Evolutionary conservation across 1,140 invertebrate species (phyloP), one percentile per base, ranked within the genome.

Genomic region (Chionoecetes opilio): DNA sequence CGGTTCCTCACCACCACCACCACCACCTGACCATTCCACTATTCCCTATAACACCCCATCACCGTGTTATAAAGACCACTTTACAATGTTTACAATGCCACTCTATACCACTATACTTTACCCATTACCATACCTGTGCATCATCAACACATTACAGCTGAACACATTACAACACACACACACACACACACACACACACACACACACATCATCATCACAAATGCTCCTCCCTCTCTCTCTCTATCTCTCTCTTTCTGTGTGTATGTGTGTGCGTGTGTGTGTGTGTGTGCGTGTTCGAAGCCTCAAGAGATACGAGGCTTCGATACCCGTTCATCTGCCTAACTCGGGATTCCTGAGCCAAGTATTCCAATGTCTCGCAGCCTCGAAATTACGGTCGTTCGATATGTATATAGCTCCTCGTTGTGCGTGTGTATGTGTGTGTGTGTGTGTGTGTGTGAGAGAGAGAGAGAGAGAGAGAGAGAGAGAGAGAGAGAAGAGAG

Each of bases 191-290:
- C 34, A 88, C 35, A 34, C 34, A 88, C 21, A 11, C 5, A 26
- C 35, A 38, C 6, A 88, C 35, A 88, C 26, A 88, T 38, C n/a
- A 6, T 5, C 34, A 88, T 38, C 29, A n/a, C 35, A 88, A 9
- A 88, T 34, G n/a, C n/a, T n/a, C n/a, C n/a, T n/a, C n/a, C n/a
- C n/a, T n/a, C n/a, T n/a, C n/a, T n/a, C n/a, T n/a, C n/a, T n/a
- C n/a, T 91, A 41, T 91, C 41, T 91, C 63, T 84, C 21, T 37
- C 87, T 84, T 6, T 84, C 32, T 3, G 84, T 86, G 84, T 86
- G 84, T 86, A 32, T 86, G 84, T 86, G 84, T 86, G 84, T 86
- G 84, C 35, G 84, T 34, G 84, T 86, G 84, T 34, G 84, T 86
- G 84, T 86, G 84, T 34, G 29, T 26, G 35, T 9, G 84, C n/a